phyloP scores from a whole-genome alignment of 2,888 invertebrate species.

The Carabus problematicus region DNA sequence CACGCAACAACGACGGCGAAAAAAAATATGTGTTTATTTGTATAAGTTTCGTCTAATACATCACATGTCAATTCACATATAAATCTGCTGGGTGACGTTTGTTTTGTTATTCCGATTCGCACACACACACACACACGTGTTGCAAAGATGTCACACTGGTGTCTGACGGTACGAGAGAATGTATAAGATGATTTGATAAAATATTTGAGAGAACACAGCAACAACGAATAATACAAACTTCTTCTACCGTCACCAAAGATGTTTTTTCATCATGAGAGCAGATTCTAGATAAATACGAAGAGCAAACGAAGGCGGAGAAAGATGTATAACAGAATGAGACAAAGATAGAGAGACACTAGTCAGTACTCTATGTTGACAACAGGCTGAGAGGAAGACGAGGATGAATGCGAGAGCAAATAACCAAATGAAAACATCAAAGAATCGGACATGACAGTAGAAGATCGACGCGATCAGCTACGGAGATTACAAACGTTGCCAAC shows the following conservation, averaged over 20 bases:
- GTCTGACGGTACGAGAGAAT: conserved; percentile 25
- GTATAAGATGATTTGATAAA: conserved; percentile 39
- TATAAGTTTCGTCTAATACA: not conserved
- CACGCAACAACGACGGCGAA: too few species aligned
- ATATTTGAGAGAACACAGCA: conserved; percentile 9
- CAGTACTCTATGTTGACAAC: too few species aligned
- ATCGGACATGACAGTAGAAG: conserved; percentile 38
- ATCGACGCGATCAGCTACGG: conserved; percentile 34
- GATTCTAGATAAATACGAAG: not conserved
- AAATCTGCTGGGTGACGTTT: conserved; percentile 1
- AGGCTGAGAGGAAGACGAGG: too few species aligned
- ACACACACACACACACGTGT: conserved; percentile 13
- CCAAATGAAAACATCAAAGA: conserved; percentile 38
- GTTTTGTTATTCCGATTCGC: conserved; percentile 22
- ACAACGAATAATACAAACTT: conserved; percentile 10
- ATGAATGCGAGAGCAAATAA: conserved; percentile 8
- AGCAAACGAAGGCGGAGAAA: not conserved
- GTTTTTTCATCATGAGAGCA: conserved; percentile 4
- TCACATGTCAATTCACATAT: not conserved
- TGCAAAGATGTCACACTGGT: conserved; percentile 35
- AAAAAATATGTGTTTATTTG: not conserved
- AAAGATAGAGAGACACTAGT: too few species aligned
- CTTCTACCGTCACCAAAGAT: not conserved
- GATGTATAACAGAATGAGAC: not conserved
- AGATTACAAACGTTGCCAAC: conserved; percentile 13